Conservation (phyloP, 2,797 vertebrate genomes). For the Crossoptilon crossoptilon region DNA sequence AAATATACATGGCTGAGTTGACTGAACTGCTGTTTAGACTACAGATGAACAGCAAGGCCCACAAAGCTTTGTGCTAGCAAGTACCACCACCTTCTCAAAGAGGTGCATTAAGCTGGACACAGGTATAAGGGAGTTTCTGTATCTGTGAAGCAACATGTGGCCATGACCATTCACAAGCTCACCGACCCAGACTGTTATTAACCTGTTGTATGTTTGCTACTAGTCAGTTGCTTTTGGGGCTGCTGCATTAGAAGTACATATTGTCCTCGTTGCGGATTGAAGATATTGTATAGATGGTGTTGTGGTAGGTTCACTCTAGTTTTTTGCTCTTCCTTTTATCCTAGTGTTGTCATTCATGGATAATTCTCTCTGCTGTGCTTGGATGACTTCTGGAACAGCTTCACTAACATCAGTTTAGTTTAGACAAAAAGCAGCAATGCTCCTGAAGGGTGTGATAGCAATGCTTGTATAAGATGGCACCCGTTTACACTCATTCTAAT, state of each 20-base stretch:
- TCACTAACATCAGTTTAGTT: not conserved
- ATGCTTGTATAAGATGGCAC: not conserved
- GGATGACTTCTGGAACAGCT: not conserved
- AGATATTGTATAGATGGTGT: not conserved
- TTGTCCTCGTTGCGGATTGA: not conserved
- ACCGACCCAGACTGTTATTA: not conserved
- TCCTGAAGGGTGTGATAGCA: not conserved
- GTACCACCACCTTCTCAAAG: not conserved
- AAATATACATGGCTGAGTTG: not conserved
- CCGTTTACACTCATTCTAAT: not conserved
- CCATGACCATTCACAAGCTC: not conserved
- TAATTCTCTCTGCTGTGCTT: not conserved
- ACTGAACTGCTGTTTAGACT: not conserved
- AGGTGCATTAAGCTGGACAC: accelerated
- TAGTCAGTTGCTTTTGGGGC: not conserved
- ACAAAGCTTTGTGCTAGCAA: not conserved
- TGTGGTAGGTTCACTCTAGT: not conserved
- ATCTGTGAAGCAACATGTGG: not conserved
- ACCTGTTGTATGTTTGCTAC: not conserved
- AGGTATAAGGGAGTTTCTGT: not conserved
- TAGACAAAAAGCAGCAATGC: not conserved
- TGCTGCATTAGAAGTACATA: not conserved
- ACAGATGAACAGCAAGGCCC: not conserved
- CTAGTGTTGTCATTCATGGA: not conserved
- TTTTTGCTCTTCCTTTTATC: not conserved